Base-by-base conservation (phyloP, 2,797 vertebrate species). In the Micropoecilia bifurca region DNA sequence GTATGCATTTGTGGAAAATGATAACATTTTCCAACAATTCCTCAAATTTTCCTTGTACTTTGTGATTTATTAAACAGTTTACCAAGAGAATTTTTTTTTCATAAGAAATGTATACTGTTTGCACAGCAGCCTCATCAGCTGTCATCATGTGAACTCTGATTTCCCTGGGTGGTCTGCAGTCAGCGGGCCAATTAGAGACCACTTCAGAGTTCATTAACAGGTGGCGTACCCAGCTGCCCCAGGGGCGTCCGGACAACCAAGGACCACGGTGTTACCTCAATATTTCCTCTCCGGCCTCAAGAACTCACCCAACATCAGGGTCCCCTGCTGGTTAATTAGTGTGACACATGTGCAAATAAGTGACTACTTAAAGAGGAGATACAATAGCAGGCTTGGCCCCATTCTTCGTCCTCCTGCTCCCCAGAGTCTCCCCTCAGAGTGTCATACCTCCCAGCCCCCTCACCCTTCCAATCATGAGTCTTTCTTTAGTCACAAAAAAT, bases 211-310 rank as follows among this genome's bases (percentile, higher is more conserved):
- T 92, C 92, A 93, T 89, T 96, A 96, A 96, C 95, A 97, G 96
- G 96, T 96, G 94, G 94, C 85, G 93, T 89, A 88, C 91, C 91
- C 96, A 95, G 94, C 95, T 96, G 95, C 90, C 92, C 92, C 83
- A 59, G 77, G 28, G 53, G 76, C 89, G 84, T 87, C 85, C 18
- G 74, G 85, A 80, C 79, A 89, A 87, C 81, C 81, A 85, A 50
- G 78, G 87, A 91, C 85, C 81, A 83, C 86, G 76, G 47, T 82
- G 83, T 88, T 83, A 83, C 88, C 83, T 80, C 76, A 74, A 57
- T 77, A 69, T 53, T 73, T 78, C 75, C 20, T 79, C 71, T 22
- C 80, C 59, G 80, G 75, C 71, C 74, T 71, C 73, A 77, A 75
- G 33, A 13, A 57, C 39, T 72, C 86, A 77, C 76, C 69, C 53